Conservation (phyloP, 2,888 invertebrate genomes). For the Pristionchus maxplancki region DNA sequence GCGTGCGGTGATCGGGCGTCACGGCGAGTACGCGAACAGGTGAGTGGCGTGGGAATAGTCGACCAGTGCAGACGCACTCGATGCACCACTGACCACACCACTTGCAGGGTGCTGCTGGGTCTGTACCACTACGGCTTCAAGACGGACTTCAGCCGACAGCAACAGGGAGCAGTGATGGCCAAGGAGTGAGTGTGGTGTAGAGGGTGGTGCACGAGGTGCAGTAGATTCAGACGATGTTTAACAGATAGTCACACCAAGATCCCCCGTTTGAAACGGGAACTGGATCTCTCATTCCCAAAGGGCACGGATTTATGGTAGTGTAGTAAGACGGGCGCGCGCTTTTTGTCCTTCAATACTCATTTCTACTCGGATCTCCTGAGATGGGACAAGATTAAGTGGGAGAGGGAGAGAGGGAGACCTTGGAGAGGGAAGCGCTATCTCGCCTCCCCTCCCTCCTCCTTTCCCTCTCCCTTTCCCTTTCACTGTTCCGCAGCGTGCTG, state of each 20-base stretch:
- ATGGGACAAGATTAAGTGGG: conserved; percentile 42
- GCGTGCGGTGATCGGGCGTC: conserved; percentile 31
- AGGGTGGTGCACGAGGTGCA: neutral
- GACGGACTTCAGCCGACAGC: conserved; percentile 35
- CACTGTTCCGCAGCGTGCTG: neutral
- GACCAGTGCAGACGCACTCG: neutral
- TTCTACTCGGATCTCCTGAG: conserved; percentile 35
- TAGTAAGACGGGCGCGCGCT: neutral
- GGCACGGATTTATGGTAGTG: conserved; percentile 34
- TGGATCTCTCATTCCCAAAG: neutral
- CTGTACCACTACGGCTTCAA: conserved; percentile 49
- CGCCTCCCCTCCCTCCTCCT: neutral
- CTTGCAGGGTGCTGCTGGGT: conserved; percentile 44
- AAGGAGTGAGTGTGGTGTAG: conserved; percentile 42
- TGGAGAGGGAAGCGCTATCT: conserved; percentile 11
- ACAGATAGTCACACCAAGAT: neutral
- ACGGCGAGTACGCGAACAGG: conserved; percentile 40
- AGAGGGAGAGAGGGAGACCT: conserved; percentile 13
- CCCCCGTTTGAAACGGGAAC: neutral
- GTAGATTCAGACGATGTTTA: neutral
- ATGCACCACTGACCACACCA: neutral
- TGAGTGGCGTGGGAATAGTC: neutral
- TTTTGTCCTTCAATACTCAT: conserved; percentile 47
- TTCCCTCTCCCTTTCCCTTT: conserved; percentile 3
- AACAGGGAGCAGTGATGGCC: conserved; percentile 44